phyloP scores from a whole-genome alignment of 2,113 vertebrate species.

The Pipra filicauda region DNA sequence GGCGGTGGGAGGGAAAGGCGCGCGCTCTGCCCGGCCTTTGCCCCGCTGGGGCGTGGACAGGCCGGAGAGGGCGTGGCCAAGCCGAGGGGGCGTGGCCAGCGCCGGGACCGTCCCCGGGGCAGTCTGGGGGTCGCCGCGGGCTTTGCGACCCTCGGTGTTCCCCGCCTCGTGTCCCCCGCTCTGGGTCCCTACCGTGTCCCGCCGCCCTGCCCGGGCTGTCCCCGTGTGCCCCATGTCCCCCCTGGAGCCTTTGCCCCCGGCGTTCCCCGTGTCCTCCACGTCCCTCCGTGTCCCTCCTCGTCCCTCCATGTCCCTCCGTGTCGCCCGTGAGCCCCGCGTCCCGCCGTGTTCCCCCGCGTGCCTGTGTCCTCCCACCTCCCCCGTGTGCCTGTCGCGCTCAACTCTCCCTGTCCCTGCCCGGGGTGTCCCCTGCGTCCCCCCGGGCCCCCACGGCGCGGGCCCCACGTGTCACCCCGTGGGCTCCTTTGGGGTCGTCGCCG shows the following conservation, averaged over 20 bases:
- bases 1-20: not conserved
- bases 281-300: no score
- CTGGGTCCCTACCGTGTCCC: not conserved
- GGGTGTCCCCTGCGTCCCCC: not conserved
- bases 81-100: not conserved
- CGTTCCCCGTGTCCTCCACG: no score
- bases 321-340: no score
- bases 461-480: not conserved
- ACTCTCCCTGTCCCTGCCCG: not conserved
- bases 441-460: not conserved
- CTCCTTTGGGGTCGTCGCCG: not conserved
- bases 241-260: no score
- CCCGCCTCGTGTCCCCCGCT: no score
- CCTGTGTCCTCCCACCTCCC: not conserved
- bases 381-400: not conserved
- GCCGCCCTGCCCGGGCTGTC: not conserved
- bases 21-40: not conserved
- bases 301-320: no score
- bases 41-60: not conserved
- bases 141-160: not conserved
- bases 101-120: no score
- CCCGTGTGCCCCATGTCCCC: not conserved
- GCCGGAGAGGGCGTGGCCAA: accelerated
- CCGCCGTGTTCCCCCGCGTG: not conserved
- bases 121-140: not conserved